These are phyloP conservation scores for Pampusana beccarii DNA, from an alignment of 2,113 vertebrate genomes.

Conservation along the genomic window DNA sequence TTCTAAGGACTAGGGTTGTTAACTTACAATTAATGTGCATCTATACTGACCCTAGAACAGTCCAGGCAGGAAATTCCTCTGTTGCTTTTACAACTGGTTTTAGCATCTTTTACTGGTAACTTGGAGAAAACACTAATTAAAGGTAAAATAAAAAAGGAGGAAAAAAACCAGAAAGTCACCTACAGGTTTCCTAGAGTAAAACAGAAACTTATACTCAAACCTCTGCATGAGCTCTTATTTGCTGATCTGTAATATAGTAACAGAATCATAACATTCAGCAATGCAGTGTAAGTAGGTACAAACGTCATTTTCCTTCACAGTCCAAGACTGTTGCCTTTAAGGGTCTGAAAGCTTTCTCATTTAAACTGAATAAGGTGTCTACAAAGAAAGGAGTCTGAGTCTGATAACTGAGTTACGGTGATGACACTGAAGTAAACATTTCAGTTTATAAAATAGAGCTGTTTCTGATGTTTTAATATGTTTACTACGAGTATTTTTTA, in stretches of 20 bases:
- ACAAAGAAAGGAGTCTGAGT: not conserved
- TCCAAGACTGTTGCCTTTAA: not conserved
- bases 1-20: not conserved
- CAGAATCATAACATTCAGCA: not conserved
- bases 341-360: not conserved
- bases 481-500: not conserved
- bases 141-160: fast-evolving
- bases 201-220: not conserved
- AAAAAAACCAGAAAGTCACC: not conserved
- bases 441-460: not conserved
- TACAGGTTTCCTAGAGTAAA: not conserved
- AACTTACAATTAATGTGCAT: conserved; percentile 22
- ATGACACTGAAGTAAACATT: not conserved
- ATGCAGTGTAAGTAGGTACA: not conserved
- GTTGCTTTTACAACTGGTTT: not conserved
- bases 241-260: not conserved
- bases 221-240: not conserved
- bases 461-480: not conserved
- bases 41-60: not conserved
- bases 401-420: not conserved
- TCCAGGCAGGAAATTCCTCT: not conserved
- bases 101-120: not conserved
- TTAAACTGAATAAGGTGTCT: not conserved
- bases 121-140: not conserved
- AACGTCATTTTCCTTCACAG: not conserved